These are phyloP conservation scores for Pararge aegeria DNA, from an alignment of 1,140 invertebrate species.

Conservation along the genomic window DNA sequence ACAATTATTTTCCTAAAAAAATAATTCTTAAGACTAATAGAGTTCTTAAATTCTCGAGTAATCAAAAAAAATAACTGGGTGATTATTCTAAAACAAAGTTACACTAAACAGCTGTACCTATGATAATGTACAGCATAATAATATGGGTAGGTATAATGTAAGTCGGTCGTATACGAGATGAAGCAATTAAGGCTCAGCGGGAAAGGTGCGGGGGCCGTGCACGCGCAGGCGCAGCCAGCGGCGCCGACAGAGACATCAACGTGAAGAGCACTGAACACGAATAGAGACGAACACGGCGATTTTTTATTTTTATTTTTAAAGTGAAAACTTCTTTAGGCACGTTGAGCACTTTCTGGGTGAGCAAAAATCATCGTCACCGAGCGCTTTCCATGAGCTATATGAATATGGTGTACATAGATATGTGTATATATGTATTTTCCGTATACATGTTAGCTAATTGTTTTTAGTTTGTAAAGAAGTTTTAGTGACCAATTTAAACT, in stretches of 20 bases:
- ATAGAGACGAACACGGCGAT: not conserved
- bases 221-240: slow-evolving; percentile 55
- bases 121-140: slow-evolving; percentile 34
- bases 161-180: slow-evolving; percentile 67
- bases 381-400: no score
- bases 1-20: no score
- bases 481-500: no score
- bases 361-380: no score
- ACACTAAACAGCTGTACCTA: slow-evolving; percentile 53
- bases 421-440: no score
- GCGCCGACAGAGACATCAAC: slow-evolving; percentile 74
- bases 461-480: no score
- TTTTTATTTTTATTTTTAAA: not conserved
- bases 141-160: slow-evolving; percentile 51
- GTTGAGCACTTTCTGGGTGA: no score
- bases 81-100: slow-evolving; percentile 29
- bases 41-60: not conserved
- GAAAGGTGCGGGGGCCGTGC: slow-evolving; percentile 46
- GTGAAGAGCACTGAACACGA: slow-evolving; percentile 11
- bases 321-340: not conserved
- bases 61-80: not conserved
- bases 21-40: no score
- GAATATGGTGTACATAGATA: no score
- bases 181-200: slow-evolving; percentile 75
- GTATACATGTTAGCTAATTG: no score